Conservation (phyloP, 2,113 vertebrate species). For the Haemorhous mexicanus region DNA sequence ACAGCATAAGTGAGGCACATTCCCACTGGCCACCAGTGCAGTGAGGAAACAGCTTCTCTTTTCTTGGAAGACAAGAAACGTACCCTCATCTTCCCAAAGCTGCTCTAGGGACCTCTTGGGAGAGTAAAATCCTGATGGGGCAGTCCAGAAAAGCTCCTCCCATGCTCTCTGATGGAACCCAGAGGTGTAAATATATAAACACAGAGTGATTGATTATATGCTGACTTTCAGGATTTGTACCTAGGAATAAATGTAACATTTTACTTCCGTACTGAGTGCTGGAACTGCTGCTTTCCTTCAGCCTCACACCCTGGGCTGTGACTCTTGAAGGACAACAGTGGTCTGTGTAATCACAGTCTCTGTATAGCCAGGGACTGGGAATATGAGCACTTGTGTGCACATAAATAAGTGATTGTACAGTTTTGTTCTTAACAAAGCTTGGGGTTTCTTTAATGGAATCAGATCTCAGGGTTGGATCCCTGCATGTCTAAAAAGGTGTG, state of each 20-base stretch:
- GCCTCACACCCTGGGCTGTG: neutral
- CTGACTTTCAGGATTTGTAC: constrained; percentile 43
- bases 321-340: neutral
- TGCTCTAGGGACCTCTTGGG: neutral
- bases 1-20: neutral
- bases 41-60: neutral
- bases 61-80: neutral
- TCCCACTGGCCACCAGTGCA: neutral
- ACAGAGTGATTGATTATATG: constrained; percentile 20
- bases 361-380: neutral
- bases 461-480: neutral
- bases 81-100: neutral
- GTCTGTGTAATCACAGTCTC: neutral
- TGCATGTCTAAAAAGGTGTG: neutral
- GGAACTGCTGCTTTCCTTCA: constrained; percentile 47
- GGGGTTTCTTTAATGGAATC: neutral
- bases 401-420: neutral
- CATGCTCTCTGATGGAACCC: constrained; percentile 1
- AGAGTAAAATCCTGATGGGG: neutral
- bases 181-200: constrained; percentile 58
- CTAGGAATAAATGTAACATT: constrained; percentile 37
- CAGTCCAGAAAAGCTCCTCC: constrained; percentile 16
- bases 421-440: neutral
- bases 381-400: neutral
- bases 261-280: neutral